These are phyloP conservation scores for Bedellia somnulentella DNA, from an alignment of 2,888 invertebrate species.

Conservation along the genomic window DNA sequence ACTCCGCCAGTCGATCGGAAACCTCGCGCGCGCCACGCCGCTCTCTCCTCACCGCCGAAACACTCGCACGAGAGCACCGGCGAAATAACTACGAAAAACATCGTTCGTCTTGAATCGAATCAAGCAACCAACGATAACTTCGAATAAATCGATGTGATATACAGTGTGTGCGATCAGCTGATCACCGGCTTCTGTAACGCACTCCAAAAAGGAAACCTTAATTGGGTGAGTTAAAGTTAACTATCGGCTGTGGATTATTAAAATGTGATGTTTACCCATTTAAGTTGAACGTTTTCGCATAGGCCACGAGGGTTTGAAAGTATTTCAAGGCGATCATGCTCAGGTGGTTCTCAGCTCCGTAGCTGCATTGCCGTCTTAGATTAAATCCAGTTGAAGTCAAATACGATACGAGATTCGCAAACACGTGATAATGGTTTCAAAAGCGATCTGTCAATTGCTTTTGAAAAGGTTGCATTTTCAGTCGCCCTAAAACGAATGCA, in stretches of 20 bases:
- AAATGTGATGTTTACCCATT: slow-evolving; percentile 23
- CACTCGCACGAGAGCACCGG: slow-evolving; percentile 11
- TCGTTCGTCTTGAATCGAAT: slow-evolving; percentile 16
- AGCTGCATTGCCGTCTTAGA: no score
- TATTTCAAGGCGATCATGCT: slow-evolving; percentile 52
- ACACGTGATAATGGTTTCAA: no score
- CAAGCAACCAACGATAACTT: slow-evolving; percentile 15
- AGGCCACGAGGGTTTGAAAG: slow-evolving; percentile 50
- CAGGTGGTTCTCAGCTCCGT: slow-evolving; percentile 26
- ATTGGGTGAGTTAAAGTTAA: slow-evolving; percentile 26
- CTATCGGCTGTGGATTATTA: slow-evolving; percentile 16
- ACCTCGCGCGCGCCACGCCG: slow-evolving; percentile 32
- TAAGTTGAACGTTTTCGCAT: slow-evolving; percentile 41
- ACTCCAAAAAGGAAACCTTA: slow-evolving; percentile 13
- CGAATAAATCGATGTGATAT: slow-evolving; percentile 9
- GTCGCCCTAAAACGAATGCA: no score
- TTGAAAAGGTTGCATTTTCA: no score
- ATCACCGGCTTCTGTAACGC: slow-evolving; percentile 9
- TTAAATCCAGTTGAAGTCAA: no score
- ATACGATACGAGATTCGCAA: no score
- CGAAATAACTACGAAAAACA: slow-evolving; percentile 16
- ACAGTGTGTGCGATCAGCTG: slow-evolving; percentile 18
- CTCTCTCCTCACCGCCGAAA: slow-evolving; percentile 17
- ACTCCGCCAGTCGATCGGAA: slow-evolving; percentile 33
- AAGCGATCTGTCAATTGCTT: no score